Percentiles rank a stretch among this genome's conserved stretches.
Conservation (phyloP, 1,140 invertebrate species). For the Nephila pilipes region DNA sequence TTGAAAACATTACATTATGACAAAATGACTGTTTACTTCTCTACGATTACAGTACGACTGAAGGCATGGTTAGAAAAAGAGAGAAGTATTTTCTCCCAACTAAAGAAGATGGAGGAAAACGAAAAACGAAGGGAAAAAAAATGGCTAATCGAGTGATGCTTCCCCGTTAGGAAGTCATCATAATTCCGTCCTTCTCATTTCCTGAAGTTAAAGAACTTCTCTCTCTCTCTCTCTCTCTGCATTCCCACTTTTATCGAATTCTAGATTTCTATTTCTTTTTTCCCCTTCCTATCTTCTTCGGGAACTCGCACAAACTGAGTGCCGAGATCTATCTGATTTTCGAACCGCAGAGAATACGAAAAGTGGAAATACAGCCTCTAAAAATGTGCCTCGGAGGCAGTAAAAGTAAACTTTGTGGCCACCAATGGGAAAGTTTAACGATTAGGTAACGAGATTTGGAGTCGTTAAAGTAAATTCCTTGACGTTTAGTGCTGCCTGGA, state of each 20-base stretch:
- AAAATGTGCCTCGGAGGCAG: background rate
- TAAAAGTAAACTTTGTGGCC: constrained; percentile 6
- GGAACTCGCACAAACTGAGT: background rate
- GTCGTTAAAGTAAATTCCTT: constrained; percentile 11
- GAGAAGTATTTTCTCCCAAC: background rate
- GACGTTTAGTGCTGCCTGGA: background rate
- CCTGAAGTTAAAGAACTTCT: constrained; percentile 64
- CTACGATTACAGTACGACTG: background rate
- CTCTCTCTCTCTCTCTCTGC: background rate
- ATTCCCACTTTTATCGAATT: constrained; percentile 25
- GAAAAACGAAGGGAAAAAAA: background rate
- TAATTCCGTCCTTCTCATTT: constrained; percentile 71
- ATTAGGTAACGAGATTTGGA: constrained; percentile 22
- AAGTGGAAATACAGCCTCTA: background rate
- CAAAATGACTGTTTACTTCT: background rate
- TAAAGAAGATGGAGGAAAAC: background rate
- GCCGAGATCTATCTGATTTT: constrained; percentile 1
- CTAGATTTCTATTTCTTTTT: constrained; percentile 28
- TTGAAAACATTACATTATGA: background rate
- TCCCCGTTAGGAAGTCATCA: constrained; percentile 66
- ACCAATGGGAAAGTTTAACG: background rate
- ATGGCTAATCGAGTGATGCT: constrained; percentile 45
- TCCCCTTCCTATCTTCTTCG: background rate
- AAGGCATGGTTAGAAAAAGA: background rate
- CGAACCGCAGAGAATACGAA: background rate